phyloP scores from a whole-genome alignment of 2,113 vertebrate species.

The Gallinago media region DNA sequence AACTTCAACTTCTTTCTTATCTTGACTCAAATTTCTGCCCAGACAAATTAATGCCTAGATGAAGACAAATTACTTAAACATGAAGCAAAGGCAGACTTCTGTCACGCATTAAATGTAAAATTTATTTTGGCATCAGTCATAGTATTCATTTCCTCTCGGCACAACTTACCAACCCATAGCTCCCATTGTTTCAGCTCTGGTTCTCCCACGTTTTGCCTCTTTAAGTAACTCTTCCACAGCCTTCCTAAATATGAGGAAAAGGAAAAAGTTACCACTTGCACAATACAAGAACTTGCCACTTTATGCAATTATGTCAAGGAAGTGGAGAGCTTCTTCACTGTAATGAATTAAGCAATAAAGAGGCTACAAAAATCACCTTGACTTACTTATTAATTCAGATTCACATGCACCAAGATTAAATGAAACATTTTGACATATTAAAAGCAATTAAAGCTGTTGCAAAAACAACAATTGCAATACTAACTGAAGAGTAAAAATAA shows the following conservation, averaged over 20 bases:
- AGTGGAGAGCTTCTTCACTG: not conserved
- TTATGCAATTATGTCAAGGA: not conserved
- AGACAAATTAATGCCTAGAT: not conserved
- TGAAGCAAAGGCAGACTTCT: not conserved
- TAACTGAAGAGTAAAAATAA: not conserved
- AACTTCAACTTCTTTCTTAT: not conserved
- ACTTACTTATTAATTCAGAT: not conserved
- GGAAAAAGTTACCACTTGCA: not conserved
- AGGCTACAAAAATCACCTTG: not conserved
- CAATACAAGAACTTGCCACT: not conserved
- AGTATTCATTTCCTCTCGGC: not conserved
- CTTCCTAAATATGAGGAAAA: slow-evolving; percentile 77
- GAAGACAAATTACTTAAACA: not conserved
- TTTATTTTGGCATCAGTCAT: not conserved
- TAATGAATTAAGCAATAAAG: not conserved
- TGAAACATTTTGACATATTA: not conserved
- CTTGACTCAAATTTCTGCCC: not conserved
- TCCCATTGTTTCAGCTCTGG: slow-evolving; percentile 97
- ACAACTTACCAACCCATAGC: slow-evolving; percentile 93
- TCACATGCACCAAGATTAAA: not conserved
- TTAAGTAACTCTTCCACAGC: slow-evolving; percentile 95
- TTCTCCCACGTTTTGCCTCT: slow-evolving; percentile 91
- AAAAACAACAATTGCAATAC: not conserved
- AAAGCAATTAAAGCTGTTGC: not conserved
- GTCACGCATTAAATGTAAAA: not conserved